Evolutionary conservation across 2,797 vertebrate species (phyloP).

Genomic region (Falco columbarius): DNA sequence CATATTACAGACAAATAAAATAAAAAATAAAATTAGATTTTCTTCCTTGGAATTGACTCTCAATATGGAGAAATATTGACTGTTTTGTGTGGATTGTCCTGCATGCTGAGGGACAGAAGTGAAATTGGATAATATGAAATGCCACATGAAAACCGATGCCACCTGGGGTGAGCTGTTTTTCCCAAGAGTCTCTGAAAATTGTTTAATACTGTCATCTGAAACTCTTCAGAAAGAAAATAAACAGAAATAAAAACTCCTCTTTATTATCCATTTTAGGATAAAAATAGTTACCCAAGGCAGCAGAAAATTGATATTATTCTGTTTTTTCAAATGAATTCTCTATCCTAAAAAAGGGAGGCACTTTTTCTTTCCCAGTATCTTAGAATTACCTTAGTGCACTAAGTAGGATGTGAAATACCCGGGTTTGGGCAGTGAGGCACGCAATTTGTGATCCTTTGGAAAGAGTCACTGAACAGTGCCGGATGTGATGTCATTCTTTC

Average conservation of each 20-base stretch:
- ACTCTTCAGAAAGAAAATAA: neutral
- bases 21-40: constrained; percentile 47
- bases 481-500: neutral
- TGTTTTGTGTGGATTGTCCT: constrained; percentile 33
- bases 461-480: neutral
- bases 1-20: constrained; percentile 58
- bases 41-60: constrained; percentile 36
- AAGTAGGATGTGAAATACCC: neutral
- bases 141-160: neutral
- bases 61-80: constrained; percentile 47
- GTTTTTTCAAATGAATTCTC: neutral
- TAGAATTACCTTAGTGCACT: neutral
- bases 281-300: neutral
- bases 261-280: neutral
- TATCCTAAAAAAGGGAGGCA: neutral
- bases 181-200: constrained; percentile 18
- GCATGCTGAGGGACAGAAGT: constrained; percentile 35
- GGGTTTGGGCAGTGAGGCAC: neutral
- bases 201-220: neutral
- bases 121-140: constrained; percentile 39
- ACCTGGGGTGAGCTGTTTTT: constrained; percentile 12
- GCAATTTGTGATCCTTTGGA: neutral
- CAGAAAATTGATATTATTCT: neutral
- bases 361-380: neutral
- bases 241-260: neutral